These are phyloP conservation scores for Cephalopterus ornatus DNA, from an alignment of 2,113 vertebrate species.

Conservation along the genomic window DNA sequence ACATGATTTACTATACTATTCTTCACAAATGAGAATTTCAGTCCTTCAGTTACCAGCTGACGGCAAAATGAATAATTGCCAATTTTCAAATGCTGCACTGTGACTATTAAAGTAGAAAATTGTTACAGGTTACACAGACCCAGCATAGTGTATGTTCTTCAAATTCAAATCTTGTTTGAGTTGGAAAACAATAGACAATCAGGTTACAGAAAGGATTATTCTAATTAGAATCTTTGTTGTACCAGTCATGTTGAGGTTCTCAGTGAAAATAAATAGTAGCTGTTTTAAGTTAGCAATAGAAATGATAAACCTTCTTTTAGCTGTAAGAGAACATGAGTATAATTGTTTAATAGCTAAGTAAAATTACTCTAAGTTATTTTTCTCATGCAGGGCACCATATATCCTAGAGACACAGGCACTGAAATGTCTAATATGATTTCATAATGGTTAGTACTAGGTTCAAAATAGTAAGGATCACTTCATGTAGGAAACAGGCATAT, in stretches of 20 bases:
- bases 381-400: neutral
- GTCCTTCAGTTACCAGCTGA: neutral
- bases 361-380: conserved; percentile 34
- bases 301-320: neutral
- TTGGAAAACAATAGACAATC: neutral
- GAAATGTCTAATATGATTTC: conserved; percentile 34
- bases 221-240: conserved; percentile 24
- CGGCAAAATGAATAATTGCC: conserved; percentile 43
- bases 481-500: conserved; percentile 1
- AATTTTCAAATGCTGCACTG: neutral
- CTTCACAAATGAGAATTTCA: conserved; percentile 4
- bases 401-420: neutral
- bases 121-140: neutral
- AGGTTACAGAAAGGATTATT: neutral
- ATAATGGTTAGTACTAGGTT: neutral
- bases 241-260: neutral
- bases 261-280: conserved; percentile 6
- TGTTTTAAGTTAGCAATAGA: conserved; percentile 17
- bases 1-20: neutral
- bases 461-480: neutral
- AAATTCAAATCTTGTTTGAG: conserved; percentile 18
- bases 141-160: neutral
- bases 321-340: neutral
- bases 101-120: conserved; percentile 42
- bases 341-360: conserved; percentile 41